Conservation (phyloP, 2,888 invertebrate genomes). For the Empis livida region DNA sequence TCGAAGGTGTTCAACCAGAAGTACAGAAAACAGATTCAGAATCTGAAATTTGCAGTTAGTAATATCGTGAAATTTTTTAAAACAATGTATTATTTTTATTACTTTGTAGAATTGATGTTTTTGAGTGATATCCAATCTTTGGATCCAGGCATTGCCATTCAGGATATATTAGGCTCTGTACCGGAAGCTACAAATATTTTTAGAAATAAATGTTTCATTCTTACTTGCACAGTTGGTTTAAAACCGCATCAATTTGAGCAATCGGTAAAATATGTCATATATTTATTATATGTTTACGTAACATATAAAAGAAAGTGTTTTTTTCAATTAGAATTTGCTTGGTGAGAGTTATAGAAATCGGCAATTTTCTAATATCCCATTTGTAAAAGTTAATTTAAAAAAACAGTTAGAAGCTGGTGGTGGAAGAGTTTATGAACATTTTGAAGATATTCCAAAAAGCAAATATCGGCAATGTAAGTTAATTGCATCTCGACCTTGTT, state of each 20-base stretch:
- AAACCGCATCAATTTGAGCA: conserved; percentile 12
- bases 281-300: neutral
- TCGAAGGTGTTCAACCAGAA: conserved; percentile 42
- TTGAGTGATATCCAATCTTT: conserved; percentile 14
- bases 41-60: conserved; percentile 38
- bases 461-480: conserved; percentile 44
- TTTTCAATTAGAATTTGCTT: too few relatives aligned
- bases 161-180: conserved; percentile 41
- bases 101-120: conserved; percentile 14
- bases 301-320: neutral
- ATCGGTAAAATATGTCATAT: conserved; percentile 5
- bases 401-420: conserved; percentile 49
- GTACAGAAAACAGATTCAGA: conserved; percentile 40
- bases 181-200: conserved; percentile 37
- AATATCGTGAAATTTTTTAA: conserved; percentile 1
- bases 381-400: conserved; percentile 43
- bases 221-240: conserved; percentile 42
- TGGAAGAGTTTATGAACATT: conserved; percentile 48
- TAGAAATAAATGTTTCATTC: conserved; percentile 42
- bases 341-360: conserved; percentile 23
- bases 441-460: conserved; percentile 42
- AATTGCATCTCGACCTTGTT: conserved; percentile 56
- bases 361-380: conserved; percentile 39
- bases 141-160: conserved; percentile 12
- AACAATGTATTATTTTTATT: conserved; percentile 1